Evolutionary conservation across 1,140 invertebrate genomes (phyloP).

Genomic region (Mesaphorura yosii): DNA sequence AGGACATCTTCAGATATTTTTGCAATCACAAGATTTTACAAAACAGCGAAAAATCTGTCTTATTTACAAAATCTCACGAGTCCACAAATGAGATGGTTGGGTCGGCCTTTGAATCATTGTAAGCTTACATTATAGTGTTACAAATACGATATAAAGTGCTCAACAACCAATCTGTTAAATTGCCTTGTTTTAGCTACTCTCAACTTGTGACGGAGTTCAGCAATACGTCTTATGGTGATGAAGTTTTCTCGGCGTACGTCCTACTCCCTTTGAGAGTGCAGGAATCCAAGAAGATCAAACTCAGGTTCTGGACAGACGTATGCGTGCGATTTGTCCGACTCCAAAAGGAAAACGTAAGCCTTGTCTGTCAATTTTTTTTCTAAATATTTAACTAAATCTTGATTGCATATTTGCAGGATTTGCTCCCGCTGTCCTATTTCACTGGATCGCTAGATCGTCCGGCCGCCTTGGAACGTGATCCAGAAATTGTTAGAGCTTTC

Average conservation of each 20-base stretch:
- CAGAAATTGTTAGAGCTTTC: not conserved
- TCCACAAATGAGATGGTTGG: too few relatives aligned
- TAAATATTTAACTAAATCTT: not conserved
- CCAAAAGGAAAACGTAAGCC: not conserved
- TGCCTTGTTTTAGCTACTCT: not conserved
- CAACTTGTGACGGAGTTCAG: not conserved
- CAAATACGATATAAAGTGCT: not conserved
- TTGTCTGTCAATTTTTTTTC: not conserved
- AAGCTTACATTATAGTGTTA: too few relatives aligned
- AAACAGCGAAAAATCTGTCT: too few relatives aligned
- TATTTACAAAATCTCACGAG: too few relatives aligned
- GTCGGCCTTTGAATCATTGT: too few relatives aligned
- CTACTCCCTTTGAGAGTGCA: not conserved
- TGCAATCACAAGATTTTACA: too few relatives aligned
- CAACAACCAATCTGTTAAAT: not conserved
- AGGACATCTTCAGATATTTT: too few relatives aligned
- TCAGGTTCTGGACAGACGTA: not conserved
- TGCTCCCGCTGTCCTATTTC: not conserved
- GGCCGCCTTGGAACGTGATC: too few relatives aligned
- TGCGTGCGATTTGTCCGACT: not conserved
- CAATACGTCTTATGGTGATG: slow-evolving; percentile 1
- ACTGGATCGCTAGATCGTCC: too few relatives aligned
- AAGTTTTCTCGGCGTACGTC: not conserved
- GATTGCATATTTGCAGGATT: not conserved
- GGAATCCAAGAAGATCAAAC: not conserved